Evolutionary conservation across 1,140 invertebrate genomes (phyloP), one percentile per base, ranked within the genome.

Genomic region (Hestina assimilis): DNA sequence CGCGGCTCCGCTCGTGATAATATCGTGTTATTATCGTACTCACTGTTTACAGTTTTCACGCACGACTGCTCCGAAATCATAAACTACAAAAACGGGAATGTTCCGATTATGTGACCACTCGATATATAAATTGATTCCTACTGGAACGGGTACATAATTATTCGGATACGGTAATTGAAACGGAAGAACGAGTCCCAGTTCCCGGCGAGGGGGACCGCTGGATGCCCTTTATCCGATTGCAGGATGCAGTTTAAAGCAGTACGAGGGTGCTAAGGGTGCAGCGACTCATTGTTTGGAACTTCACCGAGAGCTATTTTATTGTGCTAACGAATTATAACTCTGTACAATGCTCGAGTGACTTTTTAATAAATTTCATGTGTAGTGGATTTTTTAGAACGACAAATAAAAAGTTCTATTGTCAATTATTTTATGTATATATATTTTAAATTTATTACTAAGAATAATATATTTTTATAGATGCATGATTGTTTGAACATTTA

Each of bases 161-260:
- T 59, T 64, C 56, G 56, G 61, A 64, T 64, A 50, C 56, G 56
- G 61, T 55, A 59, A 59, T 64, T 64, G 61, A 59, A 64, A 48
- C 51, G 61, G 56, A 50, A 59, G 61, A 64, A 55, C 42, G 31
- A 40, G n/a, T 26, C 43, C 53, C 53, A 43, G 43, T 57, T 56
- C 54, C 45, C 45, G 56, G 29, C 33, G 54, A 40, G 51, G 61
- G 35, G 61, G 24, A 41, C 50, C 47, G 24, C 45, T 42, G 35
- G 41, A 35, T 43, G 55, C 46, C 52, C 42, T 54, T 54, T 54
- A 54, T 54, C 52, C 28, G 42, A 54, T 54, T 54, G 52, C 54
- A 57, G 59, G 54, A 57, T 62, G 52, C 46, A 61, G 47, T 62
- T 52, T 57, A 28, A 46, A 41, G 45, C 35, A 52, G 14, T 42